Evolutionary conservation across 2,113 vertebrate genomes (phyloP), one percentile per base, ranked within the genome.

Genomic region (Myrmophylax atrothorax): DNA sequence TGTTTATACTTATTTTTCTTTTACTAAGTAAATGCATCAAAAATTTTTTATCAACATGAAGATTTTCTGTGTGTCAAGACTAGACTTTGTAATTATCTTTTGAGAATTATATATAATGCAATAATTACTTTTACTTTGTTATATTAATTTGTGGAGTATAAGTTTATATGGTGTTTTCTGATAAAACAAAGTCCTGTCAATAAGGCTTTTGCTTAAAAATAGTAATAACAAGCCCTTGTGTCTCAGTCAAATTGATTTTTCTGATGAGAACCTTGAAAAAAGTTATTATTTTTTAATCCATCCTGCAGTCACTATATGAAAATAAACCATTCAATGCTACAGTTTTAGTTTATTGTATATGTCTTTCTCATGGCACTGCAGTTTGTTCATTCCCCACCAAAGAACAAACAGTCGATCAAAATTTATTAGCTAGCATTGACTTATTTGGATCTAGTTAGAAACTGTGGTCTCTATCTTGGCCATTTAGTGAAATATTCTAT

Each of bases 191-290:
- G 40, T 77, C 26, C 67, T 88, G 35, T 79, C 94, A 80, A 53
- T 89, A 96, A 94, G 14, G 8, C 12, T 75, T 80, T 66, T 83
- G 28, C 19, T 90, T 91, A 66, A 91, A 94, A 91, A 91, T 76
- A 94, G 58, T 84, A 76, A 76, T 44, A 91, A 59, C 5, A 77
- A 33, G 17, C 10, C 19, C 19, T 63, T 33, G 29, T 77, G 38
- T 70, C 55, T 88, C 56, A 69, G 42, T 53, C 59, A 74, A 81
- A 90, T 90, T 92, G 80, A 95, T 96, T 97, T 96, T 95, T 94
- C 75, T 66, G 38, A 93, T 74, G 63, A 88, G 56, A 92, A 83
- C 29, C 35, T 77, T 80, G 52, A 80, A 83, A 63, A 79, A 79
- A 84, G 14, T 73, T 81, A 63, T 47, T 78, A 44, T 77, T 94